Base-by-base conservation (phyloP, 2,888 invertebrate species). In the Dryocosmus kuriphilus region DNA sequence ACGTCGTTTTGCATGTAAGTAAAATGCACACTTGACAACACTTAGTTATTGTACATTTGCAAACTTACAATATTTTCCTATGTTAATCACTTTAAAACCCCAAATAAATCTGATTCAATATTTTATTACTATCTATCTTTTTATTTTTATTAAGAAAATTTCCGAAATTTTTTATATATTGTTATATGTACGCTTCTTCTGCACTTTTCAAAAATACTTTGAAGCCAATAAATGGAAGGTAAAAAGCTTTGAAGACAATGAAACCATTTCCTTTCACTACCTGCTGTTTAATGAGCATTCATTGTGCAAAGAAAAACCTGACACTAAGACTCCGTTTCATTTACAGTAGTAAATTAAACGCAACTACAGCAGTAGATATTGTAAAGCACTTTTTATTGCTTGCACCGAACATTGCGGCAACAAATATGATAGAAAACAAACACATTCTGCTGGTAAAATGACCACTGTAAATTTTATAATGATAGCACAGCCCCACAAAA, bases 381-480 rank as follows among this genome's bases (percentile, higher is more conserved):
- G 65, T 46, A 41, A 67, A 67, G 24, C 27, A 67, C 22, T 24
- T 65, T 22, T 65, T 46, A 41, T 46, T 67, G 46, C 27, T 46
- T 67, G 27, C 16, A n/a, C 1, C 8, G 9, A 51, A n/a, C n/a
- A n/a, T 51, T 51, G n/a, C 9, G 24, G 27, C 1, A 27, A 67
- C 46, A 19, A 14, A 67, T 67, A 67, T n/a, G 8, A 51, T 51
- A 5, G 57, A 57, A 57, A 57, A 57, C 24, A 57, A 24, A 57
- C 24, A 24, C 14, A 11, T 57, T 24, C 24, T 2, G 11, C 24
- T 9, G 24, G 14, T 24, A 57, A 57, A 55, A 65, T 71, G 51
- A 71, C 14, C 51, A 71, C 51, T 71, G 27, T 51, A 51, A 51
- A 71, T 71, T 71, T 46, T 27, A 11, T 71, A 38, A 65, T 41